Conservation (phyloP, 2,113 vertebrate genomes). For the Cheirogaleus medius region DNA sequence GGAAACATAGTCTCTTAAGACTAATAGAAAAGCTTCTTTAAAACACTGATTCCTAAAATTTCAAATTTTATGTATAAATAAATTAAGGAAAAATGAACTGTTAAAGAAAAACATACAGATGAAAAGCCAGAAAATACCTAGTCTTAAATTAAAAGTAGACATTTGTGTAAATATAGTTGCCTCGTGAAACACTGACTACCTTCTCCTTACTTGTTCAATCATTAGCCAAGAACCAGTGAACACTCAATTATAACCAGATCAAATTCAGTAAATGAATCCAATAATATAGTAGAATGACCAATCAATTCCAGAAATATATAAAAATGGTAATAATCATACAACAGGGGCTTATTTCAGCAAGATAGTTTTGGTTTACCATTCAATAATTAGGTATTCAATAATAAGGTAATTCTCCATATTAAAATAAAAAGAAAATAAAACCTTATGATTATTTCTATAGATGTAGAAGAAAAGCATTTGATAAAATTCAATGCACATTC, state of each 20-base stretch:
- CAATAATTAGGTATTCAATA: background rate
- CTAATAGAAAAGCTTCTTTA: background rate
- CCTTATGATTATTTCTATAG: background rate
- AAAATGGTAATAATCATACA: background rate
- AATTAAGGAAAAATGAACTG: background rate
- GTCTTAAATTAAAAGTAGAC: background rate
- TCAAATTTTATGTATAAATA: background rate
- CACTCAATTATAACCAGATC: background rate
- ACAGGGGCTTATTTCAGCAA: background rate
- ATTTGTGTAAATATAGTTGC: background rate
- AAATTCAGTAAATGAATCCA: background rate
- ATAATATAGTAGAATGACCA: background rate
- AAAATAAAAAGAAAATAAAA: background rate
- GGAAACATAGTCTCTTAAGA: background rate
- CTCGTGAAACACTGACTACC: background rate
- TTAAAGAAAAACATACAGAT: background rate
- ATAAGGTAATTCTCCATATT: background rate
- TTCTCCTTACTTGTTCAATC: background rate
- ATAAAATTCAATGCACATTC: background rate
- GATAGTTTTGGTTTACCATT: background rate
- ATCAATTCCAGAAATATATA: background rate
- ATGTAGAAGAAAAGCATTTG: background rate
- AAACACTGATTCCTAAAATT: background rate
- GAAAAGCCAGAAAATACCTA: background rate
- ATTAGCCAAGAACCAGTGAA: background rate